Evolutionary conservation across 2,113 vertebrate species (phyloP), one percentile per base, ranked within the genome.

Genomic region (Rhinolophus ferrumequinum): DNA sequence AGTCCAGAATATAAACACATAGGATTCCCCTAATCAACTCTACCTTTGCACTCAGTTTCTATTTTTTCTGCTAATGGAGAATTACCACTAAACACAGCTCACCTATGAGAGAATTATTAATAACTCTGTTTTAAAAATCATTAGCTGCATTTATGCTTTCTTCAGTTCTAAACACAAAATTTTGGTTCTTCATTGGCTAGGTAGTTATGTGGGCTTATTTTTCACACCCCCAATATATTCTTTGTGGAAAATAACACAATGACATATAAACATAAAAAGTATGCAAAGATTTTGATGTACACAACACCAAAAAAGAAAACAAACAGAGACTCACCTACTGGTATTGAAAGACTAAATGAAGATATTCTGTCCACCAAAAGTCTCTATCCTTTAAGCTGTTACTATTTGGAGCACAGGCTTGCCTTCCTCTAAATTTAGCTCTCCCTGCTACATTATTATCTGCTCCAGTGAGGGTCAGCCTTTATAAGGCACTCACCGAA

Each of bases 361-460:
- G 80, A 62, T 75, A 92, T 4, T 86, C n/a, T 58, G 62, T 6
- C 88, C 81, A 67, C 88, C 54, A 58, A 52, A 62, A 79, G 88
- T 79, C 33, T 62, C 93, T 96, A 44, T 38, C 2, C 1, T 76
- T 90, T 72, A 47, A 79, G 96, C 62, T 95, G 98, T 96, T 98
- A 98, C 98, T 98, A 98, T 95, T 76, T 98, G 83, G 73, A 97
- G 97, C 90, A 93, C 52, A 98, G 87, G 95, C 96, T 96, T 88
- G 93, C 95, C 96, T 3, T 6, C 62, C 88, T 98, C 98, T 99
- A 98, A 98, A 98, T 98, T 98, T 98, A 99, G 98, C 96, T 97
- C 93, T 95, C 93, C 12, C 2, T 64, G 91, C 94, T 93, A 87
- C 13, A 4, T 88, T 96, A 54, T 98, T 93, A 98, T 98, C 97